Conservation (phyloP, 1,140 invertebrate genomes). For the Zeugodacus cucurbitae region DNA sequence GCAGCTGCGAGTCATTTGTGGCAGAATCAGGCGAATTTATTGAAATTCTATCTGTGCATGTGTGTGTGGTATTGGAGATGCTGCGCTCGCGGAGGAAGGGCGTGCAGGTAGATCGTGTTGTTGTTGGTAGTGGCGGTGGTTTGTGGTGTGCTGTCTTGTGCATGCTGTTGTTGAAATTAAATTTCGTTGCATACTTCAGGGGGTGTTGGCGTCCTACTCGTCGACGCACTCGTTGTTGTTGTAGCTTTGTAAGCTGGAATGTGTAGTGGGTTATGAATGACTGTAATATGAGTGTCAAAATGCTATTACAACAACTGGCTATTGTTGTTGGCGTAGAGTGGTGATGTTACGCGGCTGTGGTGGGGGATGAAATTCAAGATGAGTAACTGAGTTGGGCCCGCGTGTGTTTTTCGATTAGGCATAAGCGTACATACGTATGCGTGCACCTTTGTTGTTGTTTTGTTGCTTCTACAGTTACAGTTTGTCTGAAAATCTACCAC, state of each 20-base stretch:
- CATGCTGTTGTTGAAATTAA: not conserved
- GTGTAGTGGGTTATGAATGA: constrained; percentile 26
- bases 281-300: constrained; percentile 27
- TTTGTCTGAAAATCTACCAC: not conserved
- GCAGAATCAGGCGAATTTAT: not conserved
- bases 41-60: not conserved
- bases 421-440: not conserved
- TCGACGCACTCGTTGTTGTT: too few relatives aligned
- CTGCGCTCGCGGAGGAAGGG: not conserved
- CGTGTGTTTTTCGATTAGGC: not conserved
- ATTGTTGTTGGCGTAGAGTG: not conserved
- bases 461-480: not conserved
- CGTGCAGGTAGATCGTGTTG: not conserved
- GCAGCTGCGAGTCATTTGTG: constrained; percentile 16
- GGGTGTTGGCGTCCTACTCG: not conserved
- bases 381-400: not conserved
- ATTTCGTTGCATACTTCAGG: constrained; percentile 29
- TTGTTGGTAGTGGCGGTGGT: not conserved
- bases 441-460: not conserved
- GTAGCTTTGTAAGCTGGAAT: too few relatives aligned
- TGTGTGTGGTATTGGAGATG: not conserved
- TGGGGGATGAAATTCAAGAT: not conserved
- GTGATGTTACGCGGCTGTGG: not conserved
- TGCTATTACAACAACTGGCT: not conserved
- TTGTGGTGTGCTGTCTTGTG: not conserved